Percentiles rank a stretch among this genome's conserved stretches.
These are phyloP conservation scores for Apostichopus californicus DNA, from an alignment of 35 echinoderm and acorn worm genomes.

Conservation along the genomic window DNA sequence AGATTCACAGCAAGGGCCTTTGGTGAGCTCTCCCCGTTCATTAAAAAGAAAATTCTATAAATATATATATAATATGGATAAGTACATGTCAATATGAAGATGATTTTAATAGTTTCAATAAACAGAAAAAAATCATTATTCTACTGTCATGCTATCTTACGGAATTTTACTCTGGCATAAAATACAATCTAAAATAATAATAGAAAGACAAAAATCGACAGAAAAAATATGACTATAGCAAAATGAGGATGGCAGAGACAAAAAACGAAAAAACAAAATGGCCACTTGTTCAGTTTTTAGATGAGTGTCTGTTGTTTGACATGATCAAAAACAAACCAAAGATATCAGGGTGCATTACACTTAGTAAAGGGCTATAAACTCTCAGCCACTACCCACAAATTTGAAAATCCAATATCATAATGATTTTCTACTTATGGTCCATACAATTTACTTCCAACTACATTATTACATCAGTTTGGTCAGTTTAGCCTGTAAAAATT, in stretches of 20 bases:
- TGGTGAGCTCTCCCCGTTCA: neutral
- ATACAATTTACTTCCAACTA: too few relatives aligned
- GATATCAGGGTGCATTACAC: too few relatives aligned
- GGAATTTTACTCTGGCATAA: neutral
- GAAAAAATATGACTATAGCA: neutral
- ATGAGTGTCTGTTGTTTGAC: too few relatives aligned
- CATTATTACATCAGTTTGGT: too few relatives aligned
- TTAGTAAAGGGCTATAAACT: too few relatives aligned
- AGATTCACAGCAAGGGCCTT: slow-evolving; percentile 17
- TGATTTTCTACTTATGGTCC: too few relatives aligned
- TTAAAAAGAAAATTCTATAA: neutral
- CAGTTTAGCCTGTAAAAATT: too few relatives aligned
- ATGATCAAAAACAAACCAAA: too few relatives aligned
- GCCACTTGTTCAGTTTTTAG: slow-evolving; percentile 25
- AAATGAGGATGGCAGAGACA: slow-evolving; percentile 5
- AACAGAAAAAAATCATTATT: neutral
- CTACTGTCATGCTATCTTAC: slow-evolving; percentile 30
- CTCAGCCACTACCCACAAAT: too few relatives aligned
- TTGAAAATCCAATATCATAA: too few relatives aligned
- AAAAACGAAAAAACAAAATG: neutral
- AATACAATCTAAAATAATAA: neutral
- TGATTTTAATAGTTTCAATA: neutral
- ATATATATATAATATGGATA: neutral
- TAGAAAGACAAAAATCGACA: neutral
- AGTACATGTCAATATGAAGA: slow-evolving; percentile 23